Evolutionary conservation across 2,113 vertebrate species (phyloP), one percentile per base, ranked within the genome.

Genomic region (Nibea coibor): DNA sequence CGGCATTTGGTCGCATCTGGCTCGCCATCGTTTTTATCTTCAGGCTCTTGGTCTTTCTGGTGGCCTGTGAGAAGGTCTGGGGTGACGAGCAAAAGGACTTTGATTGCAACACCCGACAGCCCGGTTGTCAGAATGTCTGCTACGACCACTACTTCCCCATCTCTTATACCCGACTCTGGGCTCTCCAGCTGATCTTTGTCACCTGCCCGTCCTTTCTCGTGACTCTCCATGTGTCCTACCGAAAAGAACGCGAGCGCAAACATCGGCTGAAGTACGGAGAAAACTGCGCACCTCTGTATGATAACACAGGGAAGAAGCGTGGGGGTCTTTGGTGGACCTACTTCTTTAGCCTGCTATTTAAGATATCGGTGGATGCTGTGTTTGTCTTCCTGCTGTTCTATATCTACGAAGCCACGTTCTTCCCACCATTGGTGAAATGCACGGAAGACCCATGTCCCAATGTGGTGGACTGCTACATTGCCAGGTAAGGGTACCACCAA

Each of bases 281-380:
- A 0, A 17, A 61, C 0, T 84, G 90, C 4, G 0, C 19, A 0
- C 87, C 31, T 20, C 73, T 95, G 58, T 97, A 97, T 54, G 3
- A 58, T 42, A 17, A 96, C 87, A 95, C 94, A 0, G 94, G 95
- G 72, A 97, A 98, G 95, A 97, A 98, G 88, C 93, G 91, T 1
- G 97, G 97, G 0, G 97, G 97, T 8, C 94, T 98, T 10, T 98
- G 97, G 97, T 99, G 97, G 97, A 99, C 97, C 0, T 98, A 98
- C 10, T 90, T 98, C 84, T 87, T 95, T 78, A 99, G 96, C 88
- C 94, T 99, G 58, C 0, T 97, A 35, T 96, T 96, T 89, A 98
- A 97, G 92, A 95, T 96, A 0, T 0, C 48, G 0, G 95, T 99
- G 85, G 97, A 99, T 0, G 0, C 65, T 0, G 16, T 93, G 16